Evolutionary conservation across 2,888 invertebrate species (phyloP), one percentile per base, ranked within the genome.

Genomic region (Cheilosia grossa): DNA sequence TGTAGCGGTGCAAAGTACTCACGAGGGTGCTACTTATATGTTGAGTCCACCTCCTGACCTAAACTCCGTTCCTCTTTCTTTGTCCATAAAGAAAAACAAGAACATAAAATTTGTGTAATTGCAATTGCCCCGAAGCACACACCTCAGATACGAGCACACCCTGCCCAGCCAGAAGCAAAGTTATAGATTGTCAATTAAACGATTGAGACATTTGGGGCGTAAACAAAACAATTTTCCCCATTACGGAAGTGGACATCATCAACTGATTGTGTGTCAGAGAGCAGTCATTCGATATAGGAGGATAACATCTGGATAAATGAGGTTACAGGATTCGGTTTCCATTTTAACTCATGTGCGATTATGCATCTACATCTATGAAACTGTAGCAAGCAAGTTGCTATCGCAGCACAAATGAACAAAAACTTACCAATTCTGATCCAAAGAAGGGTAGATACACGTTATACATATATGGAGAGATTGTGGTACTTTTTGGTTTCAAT

Each of bases 171-270:
- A 47, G 72, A 66, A 66, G 66, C 72, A 73, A 74, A 81, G 74
- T 74, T 67, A 42, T 77, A 73, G 66, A 77, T 77, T 82, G 82
- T 77, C 82, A 82, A 82, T 82, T 82, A 72, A 15, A 7, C 51
- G 40, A 67, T 66, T 67, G 67, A 67, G 54, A 73, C 51, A 61
- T 61, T 66, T 73, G 42, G 15, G 66, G 61, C 54, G 63, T 73
- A 82, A 82, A 82, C 82, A 82, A 78, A 82, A 82, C 78, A 67
- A 63, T 72, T 61, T 61, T 78, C 63, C 72, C 59, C 54, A 59
- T 72, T 54, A 49, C 27, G 30, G 49, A 49, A 15, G 19, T 49
- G 56, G 19, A 21, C 24, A 44, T 74, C 49, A 58, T 56, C 27
- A 37, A 9, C 5, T 40, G 74, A 37, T 15, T 53, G 66, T 66